These are phyloP conservation scores for Lasioglossum villosulum DNA, from an alignment of 2,888 invertebrate species.

Conservation along the genomic window DNA sequence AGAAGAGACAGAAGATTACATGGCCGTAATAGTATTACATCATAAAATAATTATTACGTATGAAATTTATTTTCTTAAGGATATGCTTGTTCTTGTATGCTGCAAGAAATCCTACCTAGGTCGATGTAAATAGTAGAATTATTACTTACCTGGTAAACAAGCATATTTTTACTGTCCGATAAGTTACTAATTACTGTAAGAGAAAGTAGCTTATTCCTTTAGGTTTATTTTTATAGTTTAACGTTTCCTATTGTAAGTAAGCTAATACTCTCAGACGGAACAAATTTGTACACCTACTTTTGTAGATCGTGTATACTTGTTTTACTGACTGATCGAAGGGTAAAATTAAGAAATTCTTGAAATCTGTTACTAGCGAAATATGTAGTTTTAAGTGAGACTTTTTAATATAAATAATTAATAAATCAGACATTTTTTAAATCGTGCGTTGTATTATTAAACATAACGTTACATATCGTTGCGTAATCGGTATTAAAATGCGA, in stretches of 20 bases:
- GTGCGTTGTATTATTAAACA: neutral
- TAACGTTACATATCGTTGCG: neutral
- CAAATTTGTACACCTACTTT: conserved; percentile 8
- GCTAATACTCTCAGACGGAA: neutral
- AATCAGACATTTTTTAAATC: neutral
- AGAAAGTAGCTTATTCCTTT: neutral
- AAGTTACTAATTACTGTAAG: neutral
- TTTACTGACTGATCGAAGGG: neutral
- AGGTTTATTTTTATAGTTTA: neutral
- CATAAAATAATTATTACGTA: conserved; percentile 19
- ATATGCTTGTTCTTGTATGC: neutral
- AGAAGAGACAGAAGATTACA: conserved; percentile 68
- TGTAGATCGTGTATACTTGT: neutral
- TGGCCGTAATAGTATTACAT: conserved; percentile 59
- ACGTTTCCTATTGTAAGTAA: neutral
- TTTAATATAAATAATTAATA: neutral
- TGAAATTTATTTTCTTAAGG: conserved; percentile 9
- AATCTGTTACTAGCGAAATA: neutral
- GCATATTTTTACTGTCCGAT: neutral
- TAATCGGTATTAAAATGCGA: conserved; percentile 2
- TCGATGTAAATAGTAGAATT: neutral
- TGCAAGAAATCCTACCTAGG: conserved; percentile 3
- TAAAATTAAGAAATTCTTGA: neutral
- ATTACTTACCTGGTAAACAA: neutral
- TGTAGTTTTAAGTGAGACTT: neutral